Evolutionary conservation across 2,888 invertebrate species (phyloP), one percentile per base, ranked within the genome.

Genomic region (Furcula furcula): DNA sequence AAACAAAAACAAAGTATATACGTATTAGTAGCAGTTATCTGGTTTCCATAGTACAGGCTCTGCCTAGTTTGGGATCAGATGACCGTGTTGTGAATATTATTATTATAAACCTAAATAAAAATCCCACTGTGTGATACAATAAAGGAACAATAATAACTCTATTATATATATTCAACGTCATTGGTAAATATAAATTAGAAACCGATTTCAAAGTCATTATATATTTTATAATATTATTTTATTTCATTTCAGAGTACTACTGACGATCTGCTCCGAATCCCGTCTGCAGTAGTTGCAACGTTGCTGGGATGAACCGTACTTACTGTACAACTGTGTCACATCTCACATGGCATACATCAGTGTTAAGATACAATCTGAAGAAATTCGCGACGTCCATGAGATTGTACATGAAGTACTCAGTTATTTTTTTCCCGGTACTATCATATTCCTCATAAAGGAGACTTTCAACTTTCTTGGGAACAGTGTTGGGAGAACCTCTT

Each of bases 401-500:
- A 31, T 48, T 69, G 6, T 59, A 53, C 76, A 82, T 79, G 37
- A 45, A 47, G 27, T 49, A 57, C 18, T 54, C 40, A 19, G 57
- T 65, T 3, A 68, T 0, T 31, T 46, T 36, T 0, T 47, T 39
- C 1, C 65, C 69, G 15, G 64, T 34, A 1, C 53, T 41, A 22
- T 64, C 63, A 22, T 53, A 69, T 39, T 81, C 80, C 33, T 66
- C 46, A 29, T 79, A 82, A 3, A 67, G 31, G 30, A 82, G 65
- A 37, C 43, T 54, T 19, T 54, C 26, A 0, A 49, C 33, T 26
- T 35, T 28, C 11, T 40, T 34, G 0, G 5, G 1, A n/a, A n/a
- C n/a, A n/a, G n/a, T n/a, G 9, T 27, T 28, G 3, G 27, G 15
- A 18, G 16, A 25, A 13, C 1, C 2, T 1, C 0, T 4, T 2